Evolutionary conservation across 2,888 invertebrate species (phyloP).

Genomic region (Lepetodrilus schrolli): DNA sequence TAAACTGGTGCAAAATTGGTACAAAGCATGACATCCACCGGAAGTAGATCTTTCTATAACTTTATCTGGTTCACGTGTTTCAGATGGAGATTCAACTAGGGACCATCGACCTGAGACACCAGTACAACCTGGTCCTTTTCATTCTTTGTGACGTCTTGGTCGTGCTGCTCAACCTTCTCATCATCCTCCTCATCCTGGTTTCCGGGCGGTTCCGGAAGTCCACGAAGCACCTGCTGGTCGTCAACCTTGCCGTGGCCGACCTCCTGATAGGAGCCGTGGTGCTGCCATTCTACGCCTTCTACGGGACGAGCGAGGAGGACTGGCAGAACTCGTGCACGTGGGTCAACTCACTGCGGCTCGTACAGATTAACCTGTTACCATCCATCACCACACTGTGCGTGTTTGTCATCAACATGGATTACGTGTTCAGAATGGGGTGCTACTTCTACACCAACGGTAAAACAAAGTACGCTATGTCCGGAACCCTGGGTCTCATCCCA

Average conservation of each 20-base stretch:
- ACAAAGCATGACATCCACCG: too few relatives aligned
- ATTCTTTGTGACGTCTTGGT: constrained; percentile 29
- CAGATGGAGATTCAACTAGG: constrained; percentile 2
- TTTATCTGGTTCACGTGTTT: neutral
- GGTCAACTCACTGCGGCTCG: constrained; percentile 36
- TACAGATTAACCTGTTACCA: constrained; percentile 42
- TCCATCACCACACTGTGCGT: constrained; percentile 45
- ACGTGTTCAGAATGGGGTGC: constrained; percentile 40
- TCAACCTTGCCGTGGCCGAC: constrained; percentile 40
- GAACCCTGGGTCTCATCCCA: constrained; percentile 37
- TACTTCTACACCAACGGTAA: constrained; percentile 31
- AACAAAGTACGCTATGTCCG: constrained; percentile 31
- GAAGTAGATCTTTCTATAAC: neutral
- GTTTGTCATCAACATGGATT: constrained; percentile 43
- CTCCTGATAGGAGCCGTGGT: constrained; percentile 28
- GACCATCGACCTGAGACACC: neutral
- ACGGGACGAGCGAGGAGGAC: constrained; percentile 6
- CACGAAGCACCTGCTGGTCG: constrained; percentile 38
- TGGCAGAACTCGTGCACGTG: constrained; percentile 15
- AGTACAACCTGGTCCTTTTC: constrained; percentile 31
- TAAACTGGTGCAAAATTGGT: too few relatives aligned
- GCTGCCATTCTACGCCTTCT: constrained; percentile 34
- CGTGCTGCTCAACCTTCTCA: constrained; percentile 27
- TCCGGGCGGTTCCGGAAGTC: constrained; percentile 33
- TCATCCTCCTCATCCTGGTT: constrained; percentile 31